Evolutionary conservation across 1,140 invertebrate genomes (phyloP).

Genomic region (Megalonaias nervosa): DNA sequence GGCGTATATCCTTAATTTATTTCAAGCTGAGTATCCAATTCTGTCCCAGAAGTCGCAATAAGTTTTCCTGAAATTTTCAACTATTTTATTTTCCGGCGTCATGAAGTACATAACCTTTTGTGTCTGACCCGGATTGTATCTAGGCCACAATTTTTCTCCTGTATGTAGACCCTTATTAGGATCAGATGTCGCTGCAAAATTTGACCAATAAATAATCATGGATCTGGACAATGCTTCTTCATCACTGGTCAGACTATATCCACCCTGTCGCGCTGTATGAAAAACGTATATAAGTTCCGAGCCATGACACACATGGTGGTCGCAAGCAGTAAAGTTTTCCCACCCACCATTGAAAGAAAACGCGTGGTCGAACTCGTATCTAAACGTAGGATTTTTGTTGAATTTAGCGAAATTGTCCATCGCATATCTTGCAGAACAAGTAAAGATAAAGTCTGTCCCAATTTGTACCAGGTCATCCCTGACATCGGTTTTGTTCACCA

Average conservation of each 20-base stretch:
- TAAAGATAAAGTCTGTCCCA: conserved; percentile 45
- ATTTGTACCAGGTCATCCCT: conserved; percentile 30
- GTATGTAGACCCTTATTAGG: conserved; percentile 38
- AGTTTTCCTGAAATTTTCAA: conserved; percentile 33
- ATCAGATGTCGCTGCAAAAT: conserved; percentile 60
- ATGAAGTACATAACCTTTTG: conserved; percentile 43
- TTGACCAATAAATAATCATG: conserved; percentile 58
- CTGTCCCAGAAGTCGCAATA: conserved; percentile 58
- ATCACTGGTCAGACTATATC: conserved; percentile 46
- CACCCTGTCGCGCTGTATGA: conserved; percentile 30
- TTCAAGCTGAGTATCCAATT: conserved; percentile 43
- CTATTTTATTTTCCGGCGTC: conserved; percentile 40
- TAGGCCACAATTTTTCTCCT: conserved; percentile 37
- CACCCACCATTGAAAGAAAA: conserved; percentile 51
- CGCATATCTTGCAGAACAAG: conserved; percentile 37
- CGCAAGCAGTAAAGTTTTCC: conserved; percentile 55
- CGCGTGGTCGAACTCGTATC: conserved; percentile 58
- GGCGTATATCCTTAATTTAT: too few relatives aligned
- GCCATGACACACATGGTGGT: conserved; percentile 59
- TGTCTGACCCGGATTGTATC: conserved; percentile 22
- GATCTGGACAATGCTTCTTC: conserved; percentile 45
- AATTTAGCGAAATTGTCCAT: conserved; percentile 24
- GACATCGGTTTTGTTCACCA: conserved; percentile 27
- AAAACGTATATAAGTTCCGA: conserved; percentile 62
- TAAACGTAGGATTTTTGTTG: conserved; percentile 34